Evolutionary conservation across 2,888 invertebrate genomes (phyloP), one percentile per base, ranked within the genome.

Genomic region (Chromoteleia sp.): DNA sequence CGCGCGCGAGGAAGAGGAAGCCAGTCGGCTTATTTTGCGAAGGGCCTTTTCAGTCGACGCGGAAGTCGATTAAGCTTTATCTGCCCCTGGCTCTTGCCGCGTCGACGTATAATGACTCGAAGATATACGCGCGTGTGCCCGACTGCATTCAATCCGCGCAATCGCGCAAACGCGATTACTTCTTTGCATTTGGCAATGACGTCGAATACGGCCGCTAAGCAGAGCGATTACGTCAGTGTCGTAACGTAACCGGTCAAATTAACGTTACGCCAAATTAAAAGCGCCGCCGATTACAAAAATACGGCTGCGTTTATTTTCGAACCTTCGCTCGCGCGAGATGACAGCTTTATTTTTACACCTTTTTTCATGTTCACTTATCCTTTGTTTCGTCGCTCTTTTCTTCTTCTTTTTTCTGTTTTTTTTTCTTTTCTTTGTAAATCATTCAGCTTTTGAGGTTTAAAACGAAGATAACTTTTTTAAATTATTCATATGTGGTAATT

Each of bases 11-110:
- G 19, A 36, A 43, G 43, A 61, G 39, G 73, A 61, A 36, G 21
- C 41, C n/a, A 19, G 52, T n/a, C 56, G 61, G 41, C 61, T 73
- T 73, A 65, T 65, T 74, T 65, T 25, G 29, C 67, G 50, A 75
- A 56, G 65, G 50, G 58, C 39, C 65, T 75, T 75, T 75, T 67
- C n/a, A 67, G 75, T 30, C 45, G 56, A 56, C 63, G 56, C 52
- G 75, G 65, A 75, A 75, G 75, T 75, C 75, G 58, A 75, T 75
- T 75, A 67, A 25, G 58, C 50, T 65, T 75, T 75, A 75, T 75
- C 68, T 68, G 48, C 67, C 14, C 58, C 59, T 7, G 10, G 43
- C 50, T 36, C 43, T 59, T 17, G 29, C 56, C 59, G 52, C 56
- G 43, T 50, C 67, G 48, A 33, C 75, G 67, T 52, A 36, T 65